Base-by-base conservation (phyloP, 2,888 invertebrate species). In the Girardia tigrina region DNA sequence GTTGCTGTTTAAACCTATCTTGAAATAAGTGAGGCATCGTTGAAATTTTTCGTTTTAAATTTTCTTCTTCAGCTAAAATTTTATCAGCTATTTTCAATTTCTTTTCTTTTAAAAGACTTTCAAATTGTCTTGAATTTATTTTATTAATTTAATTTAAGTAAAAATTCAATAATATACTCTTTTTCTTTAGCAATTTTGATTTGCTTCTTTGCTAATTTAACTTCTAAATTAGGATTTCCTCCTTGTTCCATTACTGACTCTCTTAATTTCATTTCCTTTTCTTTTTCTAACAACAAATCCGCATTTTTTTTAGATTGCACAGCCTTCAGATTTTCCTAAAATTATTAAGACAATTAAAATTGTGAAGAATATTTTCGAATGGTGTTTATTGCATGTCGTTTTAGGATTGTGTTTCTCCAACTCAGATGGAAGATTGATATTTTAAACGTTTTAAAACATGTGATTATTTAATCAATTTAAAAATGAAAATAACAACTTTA, bases 71-170 rank as follows among this genome's bases (percentile, higher is more conserved):
- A n/a, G 56, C 56, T 8, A 56, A n/a, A 12, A 56, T 56, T 56
- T 56, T 56, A 23, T 56, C 56, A 20, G 56, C 56, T 20, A 56
- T 56, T 56, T 56, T 56, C n/a, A 56, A 56, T 56, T 56, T 56
- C 23, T 56, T 56, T n/a, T 56, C 56, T 56, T 56, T 56, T 12
- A 56, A 12, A n/a, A 23, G 6, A 56, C 23, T 56, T 23, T 20
- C 2, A 12, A 56, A n/a, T 8, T 56, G 56, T 56, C 56, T 56
- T 6, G 4, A 56, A 56, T n/a, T n/a, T n/a, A n/a, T n/a, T n/a
- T n/a, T n/a, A n/a, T n/a, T n/a, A n/a, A n/a, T n/a, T n/a, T n/a
- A n/a, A n/a, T n/a, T n/a, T n/a, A n/a, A n/a, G n/a, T n/a, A n/a
- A n/a, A n/a, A 56, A 56, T n/a, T 12, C 4, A 56, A 20, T 56